Conservation (phyloP, 2,113 vertebrate species). For the Lagopus leucura region DNA sequence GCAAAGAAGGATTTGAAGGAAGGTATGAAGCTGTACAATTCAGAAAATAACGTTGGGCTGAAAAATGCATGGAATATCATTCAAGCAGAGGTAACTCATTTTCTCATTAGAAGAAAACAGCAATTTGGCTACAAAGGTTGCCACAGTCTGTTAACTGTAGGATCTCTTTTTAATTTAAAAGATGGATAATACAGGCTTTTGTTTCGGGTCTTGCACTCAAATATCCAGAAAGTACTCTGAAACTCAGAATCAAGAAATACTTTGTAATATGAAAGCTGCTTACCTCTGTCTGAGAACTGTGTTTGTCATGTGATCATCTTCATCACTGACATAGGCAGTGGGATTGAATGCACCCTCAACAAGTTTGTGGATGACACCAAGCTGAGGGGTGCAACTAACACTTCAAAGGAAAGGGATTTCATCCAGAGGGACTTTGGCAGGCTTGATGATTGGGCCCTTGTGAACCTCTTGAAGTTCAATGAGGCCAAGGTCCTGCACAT, state of each 20-base stretch:
- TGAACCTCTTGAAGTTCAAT: not conserved
- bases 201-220: not conserved
- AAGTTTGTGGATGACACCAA: not conserved
- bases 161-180: not conserved
- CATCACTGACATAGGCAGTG: not conserved
- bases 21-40: constrained; percentile 93
- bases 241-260: not conserved
- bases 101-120: not conserved
- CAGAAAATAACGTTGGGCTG: constrained; percentile 93
- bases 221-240: not conserved
- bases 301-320: not conserved
- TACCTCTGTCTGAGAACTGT: not conserved
- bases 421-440: not conserved
- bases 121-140: not conserved
- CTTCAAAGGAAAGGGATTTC: not conserved
- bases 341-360: not conserved
- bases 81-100: constrained; percentile 89
- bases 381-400: not conserved
- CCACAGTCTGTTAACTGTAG: not conserved
- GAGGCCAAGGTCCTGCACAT: not conserved
- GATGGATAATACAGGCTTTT: not conserved
- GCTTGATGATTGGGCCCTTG: not conserved
- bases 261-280: not conserved
- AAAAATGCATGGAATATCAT: constrained; percentile 99
- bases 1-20: constrained; percentile 95